Evolutionary conservation across 1,140 invertebrate species (phyloP).

Genomic region (Lanistes nyassanus): DNA sequence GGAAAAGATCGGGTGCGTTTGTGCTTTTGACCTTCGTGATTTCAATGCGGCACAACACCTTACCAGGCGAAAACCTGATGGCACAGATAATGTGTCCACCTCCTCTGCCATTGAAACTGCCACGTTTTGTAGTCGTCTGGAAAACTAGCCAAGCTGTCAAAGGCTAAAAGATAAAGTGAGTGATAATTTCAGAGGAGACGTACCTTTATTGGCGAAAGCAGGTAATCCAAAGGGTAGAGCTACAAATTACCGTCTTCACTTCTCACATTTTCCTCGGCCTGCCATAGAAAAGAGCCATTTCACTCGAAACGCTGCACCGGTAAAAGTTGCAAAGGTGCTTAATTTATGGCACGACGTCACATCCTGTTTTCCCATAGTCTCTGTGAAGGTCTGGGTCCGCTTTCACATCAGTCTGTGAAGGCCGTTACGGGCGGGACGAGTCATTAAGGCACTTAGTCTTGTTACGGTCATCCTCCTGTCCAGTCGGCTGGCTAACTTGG

Average conservation of each 20-base stretch:
- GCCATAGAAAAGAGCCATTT: not conserved
- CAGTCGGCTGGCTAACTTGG: too few species aligned
- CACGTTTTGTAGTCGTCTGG: not conserved
- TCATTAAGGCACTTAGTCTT: too few species aligned
- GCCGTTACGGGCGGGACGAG: too few species aligned
- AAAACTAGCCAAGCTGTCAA: not conserved
- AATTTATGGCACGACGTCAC: not conserved
- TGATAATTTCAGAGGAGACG: not conserved
- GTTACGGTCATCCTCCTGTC: too few species aligned
- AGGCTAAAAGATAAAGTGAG: not conserved
- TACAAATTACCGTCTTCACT: slow-evolving; percentile 2
- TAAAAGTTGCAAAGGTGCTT: not conserved
- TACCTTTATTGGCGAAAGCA: not conserved
- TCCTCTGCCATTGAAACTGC: not conserved
- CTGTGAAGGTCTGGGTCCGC: not conserved
- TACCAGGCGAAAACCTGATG: slow-evolving; percentile 1
- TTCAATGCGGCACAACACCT: not conserved
- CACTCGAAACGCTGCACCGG: not conserved
- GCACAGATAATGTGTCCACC: not conserved
- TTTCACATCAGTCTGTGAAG: not conserved
- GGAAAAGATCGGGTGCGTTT: not conserved
- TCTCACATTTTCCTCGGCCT: not conserved
- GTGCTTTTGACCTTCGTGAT: not conserved
- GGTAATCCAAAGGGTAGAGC: not conserved
- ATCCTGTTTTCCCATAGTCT: not conserved